phyloP scores from a whole-genome alignment of 2,113 vertebrate species.

The Okapia johnstoni region DNA sequence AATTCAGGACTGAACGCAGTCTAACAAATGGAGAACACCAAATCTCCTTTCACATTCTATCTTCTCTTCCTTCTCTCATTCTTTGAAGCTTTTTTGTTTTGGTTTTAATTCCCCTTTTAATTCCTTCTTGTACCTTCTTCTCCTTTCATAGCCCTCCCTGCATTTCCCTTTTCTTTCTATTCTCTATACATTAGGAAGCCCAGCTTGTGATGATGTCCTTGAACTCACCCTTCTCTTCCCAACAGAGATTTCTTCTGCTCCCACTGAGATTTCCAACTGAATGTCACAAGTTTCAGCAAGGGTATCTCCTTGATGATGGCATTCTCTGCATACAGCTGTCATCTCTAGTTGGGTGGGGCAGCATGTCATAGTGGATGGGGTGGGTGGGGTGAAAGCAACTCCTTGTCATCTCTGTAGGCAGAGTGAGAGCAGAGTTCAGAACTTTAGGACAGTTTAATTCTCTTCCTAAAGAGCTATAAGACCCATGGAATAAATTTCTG shows the following conservation, averaged over 20 bases:
- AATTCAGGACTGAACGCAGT: neutral
- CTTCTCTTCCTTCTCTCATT: neutral
- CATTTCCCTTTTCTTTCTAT: neutral
- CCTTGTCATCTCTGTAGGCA: neutral
- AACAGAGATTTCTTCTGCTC: neutral
- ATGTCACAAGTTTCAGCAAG: neutral
- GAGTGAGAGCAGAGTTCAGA: neutral
- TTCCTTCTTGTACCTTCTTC: neutral
- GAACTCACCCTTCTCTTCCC: neutral
- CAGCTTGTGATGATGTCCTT: neutral
- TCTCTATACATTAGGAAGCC: neutral
- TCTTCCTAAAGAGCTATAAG: neutral
- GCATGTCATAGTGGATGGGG: conserved; percentile 42
- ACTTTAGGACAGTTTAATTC: neutral
- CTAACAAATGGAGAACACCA: neutral
- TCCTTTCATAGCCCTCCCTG: neutral
- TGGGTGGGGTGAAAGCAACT: neutral
- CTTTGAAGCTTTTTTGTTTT: neutral
- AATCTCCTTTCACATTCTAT: neutral
- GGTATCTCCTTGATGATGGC: neutral
- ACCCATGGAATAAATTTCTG: neutral
- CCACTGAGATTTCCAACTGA: neutral
- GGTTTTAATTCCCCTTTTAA: neutral
- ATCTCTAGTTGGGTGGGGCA: neutral
- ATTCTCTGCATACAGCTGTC: neutral